Conservation (phyloP, 2,113 vertebrate species). For the Heterocephalus glaber region DNA sequence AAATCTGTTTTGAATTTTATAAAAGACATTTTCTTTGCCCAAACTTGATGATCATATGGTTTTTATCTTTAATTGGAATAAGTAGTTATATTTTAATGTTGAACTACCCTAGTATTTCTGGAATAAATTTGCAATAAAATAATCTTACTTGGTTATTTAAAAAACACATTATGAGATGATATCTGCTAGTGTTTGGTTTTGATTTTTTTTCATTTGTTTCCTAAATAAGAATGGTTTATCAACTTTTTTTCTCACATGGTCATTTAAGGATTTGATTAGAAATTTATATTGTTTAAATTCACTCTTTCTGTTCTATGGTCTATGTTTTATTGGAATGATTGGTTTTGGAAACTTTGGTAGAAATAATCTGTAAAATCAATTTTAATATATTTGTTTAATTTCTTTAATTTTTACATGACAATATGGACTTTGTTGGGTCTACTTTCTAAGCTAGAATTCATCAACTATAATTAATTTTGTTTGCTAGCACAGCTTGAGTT, state of each 20-base stretch:
- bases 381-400: not conserved
- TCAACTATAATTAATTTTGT: not conserved
- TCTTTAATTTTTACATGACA: not conserved
- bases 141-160: not conserved
- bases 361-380: constrained; percentile 33
- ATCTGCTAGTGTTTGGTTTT: constrained; percentile 7
- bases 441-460: not conserved
- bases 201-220: constrained; percentile 21
- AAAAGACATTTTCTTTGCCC: constrained; percentile 40
- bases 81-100: constrained; percentile 2
- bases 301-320: not conserved
- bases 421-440: not conserved
- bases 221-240: not conserved
- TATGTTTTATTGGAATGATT: not conserved
- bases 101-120: constrained; percentile 7
- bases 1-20: constrained; percentile 28
- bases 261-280: constrained; percentile 11
- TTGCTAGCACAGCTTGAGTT: not conserved
- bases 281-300: not conserved
- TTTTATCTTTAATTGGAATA: constrained; percentile 59
- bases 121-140: constrained; percentile 55
- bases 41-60: constrained; percentile 5
- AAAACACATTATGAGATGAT: constrained; percentile 24
- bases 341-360: not conserved
- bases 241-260: constrained; percentile 4